Evolutionary conservation across 2,888 invertebrate genomes (phyloP), one percentile per base, ranked within the genome.

Genomic region (Norana najaformis): DNA sequence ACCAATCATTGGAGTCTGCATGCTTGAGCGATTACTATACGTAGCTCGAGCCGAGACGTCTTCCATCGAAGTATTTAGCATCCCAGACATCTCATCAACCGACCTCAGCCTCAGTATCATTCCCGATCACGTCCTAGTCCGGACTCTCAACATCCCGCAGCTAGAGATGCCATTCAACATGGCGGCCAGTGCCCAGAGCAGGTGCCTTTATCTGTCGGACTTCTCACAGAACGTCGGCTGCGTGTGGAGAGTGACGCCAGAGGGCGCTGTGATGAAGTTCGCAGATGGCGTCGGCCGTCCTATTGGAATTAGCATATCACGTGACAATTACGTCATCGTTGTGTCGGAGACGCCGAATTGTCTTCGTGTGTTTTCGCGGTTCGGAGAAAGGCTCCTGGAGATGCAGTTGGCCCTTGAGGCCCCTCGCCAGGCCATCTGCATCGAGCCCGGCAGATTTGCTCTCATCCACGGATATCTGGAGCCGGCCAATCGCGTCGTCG

Each of bases 391-490:
- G 38, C 35, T 89, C n/a, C 37, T 82, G 30, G 83, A 34, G 36
- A 39, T 89, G 34, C 37, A 11, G 0, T 34, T 89, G 38, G 30
- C 36, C 34, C 37, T 83, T 23, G 41, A 89, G 18, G 83, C 89
- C 13, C 89, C 89, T 39, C 38, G 85, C 20, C 89, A 89, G 83
- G 89, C 89, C 16, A 36, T 89, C n/a, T 83, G 83, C 85, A 83
- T 83, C 0, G 39, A 35, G 18, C 89, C 89, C 0, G 39, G 47
- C 5, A 34, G 37, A 37, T 35, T 83, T 30, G 89, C 89, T 34
- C 89, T 89, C 35, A 85, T 89, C 41, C 89, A 89, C 89, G 89
- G 89, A 20, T 89, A 85, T n/a, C 37, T 83, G 41, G 89, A 83
- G 35, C 16, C 30, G 37, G 36, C 8, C 0, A 89, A 89, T 47